A percentile compares a stretch with the other conserved stretches of the same genome.
Conservation (phyloP, 2,888 invertebrate genomes). For the Tromatobia lineatoria region DNA sequence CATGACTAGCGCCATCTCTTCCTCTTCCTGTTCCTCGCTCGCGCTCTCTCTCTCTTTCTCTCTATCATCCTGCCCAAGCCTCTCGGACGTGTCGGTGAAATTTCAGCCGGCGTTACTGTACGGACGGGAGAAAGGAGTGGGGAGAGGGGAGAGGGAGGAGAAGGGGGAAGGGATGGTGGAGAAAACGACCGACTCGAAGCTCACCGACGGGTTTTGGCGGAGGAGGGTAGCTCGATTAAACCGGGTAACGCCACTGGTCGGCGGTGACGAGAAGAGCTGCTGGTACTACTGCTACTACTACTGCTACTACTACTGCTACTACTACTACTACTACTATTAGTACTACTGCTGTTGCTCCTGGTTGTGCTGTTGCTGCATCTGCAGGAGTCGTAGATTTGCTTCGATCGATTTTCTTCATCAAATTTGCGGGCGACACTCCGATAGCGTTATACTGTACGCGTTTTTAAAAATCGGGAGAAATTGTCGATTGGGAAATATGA, state of each 20-base stretch:
- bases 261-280: conserved; percentile 43
- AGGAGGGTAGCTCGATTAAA: conserved; percentile 64
- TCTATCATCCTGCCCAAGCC: conserved; percentile 86
- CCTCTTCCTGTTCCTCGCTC: not conserved
- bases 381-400: conserved; percentile 15
- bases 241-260: conserved; percentile 66
- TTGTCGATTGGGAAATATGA: not conserved
- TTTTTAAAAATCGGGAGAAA: conserved; percentile 2
- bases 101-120: conserved; percentile 79
- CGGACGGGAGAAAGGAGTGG: not conserved
- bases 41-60: not conserved
- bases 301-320: not conserved
- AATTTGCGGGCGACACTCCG: conserved; percentile 29
- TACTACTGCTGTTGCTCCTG: not conserved
- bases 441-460: not conserved
- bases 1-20: too few species aligned
- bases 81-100: conserved; percentile 87
- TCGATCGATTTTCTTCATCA: conserved; percentile 59
- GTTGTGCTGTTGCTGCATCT: not conserved
- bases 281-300: not conserved
- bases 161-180: not conserved
- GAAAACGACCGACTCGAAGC: conserved; percentile 46
- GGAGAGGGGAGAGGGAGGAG: not conserved
- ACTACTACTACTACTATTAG: not conserved
- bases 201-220: conserved; percentile 38